Evolutionary conservation across 2,797 vertebrate genomes (phyloP), one percentile per base, ranked within the genome.

Genomic region (Rhabdomys pumilio): DNA sequence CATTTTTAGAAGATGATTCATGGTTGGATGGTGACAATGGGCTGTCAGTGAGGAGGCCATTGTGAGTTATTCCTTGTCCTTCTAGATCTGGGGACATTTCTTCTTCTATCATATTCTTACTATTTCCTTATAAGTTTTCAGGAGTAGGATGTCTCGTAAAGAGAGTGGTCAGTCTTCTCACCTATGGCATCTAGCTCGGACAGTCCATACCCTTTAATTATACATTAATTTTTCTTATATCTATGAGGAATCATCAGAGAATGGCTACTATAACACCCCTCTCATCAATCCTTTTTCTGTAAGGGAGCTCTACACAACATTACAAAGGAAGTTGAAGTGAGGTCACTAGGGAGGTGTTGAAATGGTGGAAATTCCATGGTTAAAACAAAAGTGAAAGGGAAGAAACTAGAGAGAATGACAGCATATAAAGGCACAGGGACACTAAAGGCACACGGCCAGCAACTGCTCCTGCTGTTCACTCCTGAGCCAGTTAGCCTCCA

Each of bases 341-440:
- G 50, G 29, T 87, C 94, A 96, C 8, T 72, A 95, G 75, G n/a
- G 87, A 97, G 92, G 65, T 98, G 96, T 97, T 97, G 97, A 98
- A 98, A 98, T 97, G 53, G 61, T 83, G 94, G 96, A 97, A 95
- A 95, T 86, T 97, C 96, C 80, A 75, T 88, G 12, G 19, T 87
- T 69, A 91, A 24, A 88, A 92, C 26, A 94, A 83, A 91, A 94
- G 53, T 31, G 17, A 97, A 94, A 92, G 96, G 96, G 94, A 98
- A 96, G 69, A 87, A 63, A 77, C 87, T 75, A 90, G 83, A 92
- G 81, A 80, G 77, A 67, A 85, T 93, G 41, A 53, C 91, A 9
- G 50, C 61, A 50, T 65, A 97, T 96, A 97, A 97, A 97, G 55
- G 77, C 85, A 91, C 95, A 67, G 73, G 86, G 94, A 72, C 55